Conservation (phyloP, 2,797 vertebrate genomes). For the Cygnus olor region DNA sequence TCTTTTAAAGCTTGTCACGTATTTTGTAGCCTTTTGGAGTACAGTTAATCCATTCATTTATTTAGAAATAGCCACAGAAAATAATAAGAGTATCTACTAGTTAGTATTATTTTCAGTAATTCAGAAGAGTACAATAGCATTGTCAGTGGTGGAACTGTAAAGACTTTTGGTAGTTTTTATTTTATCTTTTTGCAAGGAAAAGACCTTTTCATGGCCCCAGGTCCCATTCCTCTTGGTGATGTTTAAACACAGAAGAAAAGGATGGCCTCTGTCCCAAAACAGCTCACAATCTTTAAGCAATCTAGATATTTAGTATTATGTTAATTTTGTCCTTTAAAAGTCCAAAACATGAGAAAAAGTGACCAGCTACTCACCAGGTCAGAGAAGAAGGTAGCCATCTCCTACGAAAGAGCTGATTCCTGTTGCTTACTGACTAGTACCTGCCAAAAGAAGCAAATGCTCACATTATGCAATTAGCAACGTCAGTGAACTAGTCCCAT, state of each 20-base stretch:
- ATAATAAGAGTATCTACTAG: background rate
- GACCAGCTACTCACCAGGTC: slow-evolving; percentile 60
- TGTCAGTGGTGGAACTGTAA: background rate
- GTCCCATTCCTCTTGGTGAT: background rate
- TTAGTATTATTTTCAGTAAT: background rate
- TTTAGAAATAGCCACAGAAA: background rate
- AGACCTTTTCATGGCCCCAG: background rate
- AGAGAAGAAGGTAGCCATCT: slow-evolving; percentile 59
- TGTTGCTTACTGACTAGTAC: background rate
- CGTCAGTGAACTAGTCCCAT: background rate
- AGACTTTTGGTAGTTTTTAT: background rate
- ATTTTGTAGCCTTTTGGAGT: background rate
- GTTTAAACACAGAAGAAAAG: background rate
- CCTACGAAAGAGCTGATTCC: background rate
- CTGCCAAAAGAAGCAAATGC: background rate
- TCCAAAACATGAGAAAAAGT: background rate
- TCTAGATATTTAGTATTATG: background rate
- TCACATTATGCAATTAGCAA: background rate
- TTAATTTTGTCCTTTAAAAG: background rate
- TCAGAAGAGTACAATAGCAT: background rate
- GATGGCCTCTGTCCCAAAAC: background rate
- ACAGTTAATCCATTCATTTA: background rate
- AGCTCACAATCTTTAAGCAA: background rate
- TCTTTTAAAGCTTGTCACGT: background rate
- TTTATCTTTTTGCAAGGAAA: background rate